Conservation (phyloP, 2,888 invertebrate genomes). For the Phymatocera aterrima region DNA sequence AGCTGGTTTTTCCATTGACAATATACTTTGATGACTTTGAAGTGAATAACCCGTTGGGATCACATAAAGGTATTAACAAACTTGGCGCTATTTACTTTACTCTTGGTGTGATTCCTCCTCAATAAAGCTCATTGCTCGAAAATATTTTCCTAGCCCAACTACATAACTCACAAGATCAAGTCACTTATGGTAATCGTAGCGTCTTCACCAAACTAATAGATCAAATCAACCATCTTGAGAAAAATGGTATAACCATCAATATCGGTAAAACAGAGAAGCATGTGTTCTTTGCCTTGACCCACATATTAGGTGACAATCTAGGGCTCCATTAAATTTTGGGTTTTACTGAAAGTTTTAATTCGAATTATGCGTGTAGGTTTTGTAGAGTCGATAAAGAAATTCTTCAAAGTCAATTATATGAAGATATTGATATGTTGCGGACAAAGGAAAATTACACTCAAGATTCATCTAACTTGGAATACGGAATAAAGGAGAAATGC, state of each 20-base stretch:
- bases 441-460: neutral
- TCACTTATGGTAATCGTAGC: slow-evolving; percentile 37
- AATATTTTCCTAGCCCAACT: slow-evolving; percentile 56
- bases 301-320: slow-evolving; percentile 54
- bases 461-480: neutral
- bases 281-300: slow-evolving; percentile 51
- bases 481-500: slow-evolving; percentile 37
- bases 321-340: slow-evolving; percentile 54
- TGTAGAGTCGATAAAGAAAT: neutral
- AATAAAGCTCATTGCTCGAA: slow-evolving; percentile 51
- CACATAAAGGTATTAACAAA: slow-evolving; percentile 52
- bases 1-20: slow-evolving; percentile 47
- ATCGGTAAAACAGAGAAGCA: slow-evolving; percentile 34
- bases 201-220: slow-evolving; percentile 41
- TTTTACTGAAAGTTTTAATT: slow-evolving; percentile 53
- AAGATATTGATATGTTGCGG: neutral
- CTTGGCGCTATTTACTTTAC: slow-evolving; percentile 53
- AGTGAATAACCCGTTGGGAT: slow-evolving; percentile 55
- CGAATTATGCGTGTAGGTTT: slow-evolving; percentile 26
- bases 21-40: slow-evolving; percentile 55
- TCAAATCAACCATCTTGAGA: slow-evolving; percentile 48
- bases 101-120: slow-evolving; percentile 47
- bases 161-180: slow-evolving; percentile 50
- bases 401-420: neutral
- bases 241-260: slow-evolving; percentile 45